Evolutionary conservation across 2,113 vertebrate species (phyloP), one percentile per base, ranked within the genome.

Genomic region (Heterochromis multidens): DNA sequence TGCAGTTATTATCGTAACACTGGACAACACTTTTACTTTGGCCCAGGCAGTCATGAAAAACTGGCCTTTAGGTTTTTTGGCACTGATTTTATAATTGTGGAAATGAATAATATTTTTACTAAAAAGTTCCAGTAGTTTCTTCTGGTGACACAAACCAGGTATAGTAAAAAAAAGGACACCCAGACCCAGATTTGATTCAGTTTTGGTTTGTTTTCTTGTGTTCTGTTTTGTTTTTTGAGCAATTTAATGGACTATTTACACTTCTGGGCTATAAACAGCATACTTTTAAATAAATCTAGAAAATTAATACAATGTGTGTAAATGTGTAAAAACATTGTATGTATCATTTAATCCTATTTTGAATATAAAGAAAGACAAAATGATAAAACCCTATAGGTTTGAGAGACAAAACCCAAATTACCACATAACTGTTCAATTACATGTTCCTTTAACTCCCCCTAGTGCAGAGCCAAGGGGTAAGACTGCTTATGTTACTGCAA

Each of bases 391-490:
- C 46, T 70, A 25, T 70, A 19, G 65, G 25, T 70, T 70, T 27
- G 46, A 70, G 65, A 46, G 37, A 40, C 65, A 70, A 70, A 70
- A 19, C 65, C 40, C 46, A 70, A 17, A 70, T 70, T 10, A 46
- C 46, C 37, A 27, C 52, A 0, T 57, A 43, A 21, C 46, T 29
- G 56, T 59, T 76, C 2, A 33, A 3, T 25, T 33, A 2, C 17
- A 57, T 79, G 74, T 31, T 63, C 37, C 84, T 87, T 57, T 76
- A 58, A 1, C 91, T 31, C 89, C 90, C 84, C 33, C 93, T 92
- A 65, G 80, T 94, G 93, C 10, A 40, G 6, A 57, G 61, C 3
- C 6, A 27, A 27, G n/a, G 57, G 52, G 13, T 14, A 29, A 7
- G 40, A 31, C 10, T 49, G 19, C 29, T 2, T 1, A 9, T n/a